phyloP scores from a whole-genome alignment of 1,140 invertebrate species.

The Lerema accius region DNA sequence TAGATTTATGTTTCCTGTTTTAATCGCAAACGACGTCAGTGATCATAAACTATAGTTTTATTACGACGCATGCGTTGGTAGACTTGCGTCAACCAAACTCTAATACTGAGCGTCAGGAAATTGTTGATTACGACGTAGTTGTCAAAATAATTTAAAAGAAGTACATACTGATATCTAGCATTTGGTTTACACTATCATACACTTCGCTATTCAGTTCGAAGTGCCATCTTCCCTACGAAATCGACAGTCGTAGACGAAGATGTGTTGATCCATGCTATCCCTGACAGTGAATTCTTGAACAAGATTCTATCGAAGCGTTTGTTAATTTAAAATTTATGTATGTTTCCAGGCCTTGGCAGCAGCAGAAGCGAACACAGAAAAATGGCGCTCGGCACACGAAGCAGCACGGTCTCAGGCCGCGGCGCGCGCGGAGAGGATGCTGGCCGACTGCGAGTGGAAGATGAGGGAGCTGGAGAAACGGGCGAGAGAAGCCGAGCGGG shows the following conservation, averaged over 20 bases:
- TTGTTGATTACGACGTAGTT: too few species aligned
- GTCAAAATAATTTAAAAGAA: too few species aligned
- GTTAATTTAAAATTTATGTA: too few species aligned
- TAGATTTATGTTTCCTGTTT: constrained; percentile 6
- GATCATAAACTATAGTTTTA: not conserved
- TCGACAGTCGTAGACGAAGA: too few species aligned
- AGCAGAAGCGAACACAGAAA: constrained; percentile 64
- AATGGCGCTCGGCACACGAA: constrained; percentile 75
- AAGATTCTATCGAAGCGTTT: too few species aligned
- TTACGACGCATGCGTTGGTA: not conserved
- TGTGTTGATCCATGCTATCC: too few species aligned
- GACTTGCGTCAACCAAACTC: not conserved
- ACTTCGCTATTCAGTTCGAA: too few species aligned
- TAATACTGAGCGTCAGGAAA: too few species aligned
- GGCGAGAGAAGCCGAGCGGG: constrained; percentile 65
- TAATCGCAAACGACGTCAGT: not conserved
- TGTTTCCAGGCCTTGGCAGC: constrained; percentile 56
- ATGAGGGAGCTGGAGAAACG: constrained; percentile 76
- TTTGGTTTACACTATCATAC: too few species aligned
- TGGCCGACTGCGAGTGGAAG: constrained; percentile 82
- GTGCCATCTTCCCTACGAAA: too few species aligned
- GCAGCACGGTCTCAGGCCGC: constrained; percentile 73
- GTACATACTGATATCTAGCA: too few species aligned
- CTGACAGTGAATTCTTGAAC: too few species aligned
- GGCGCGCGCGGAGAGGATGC: constrained; percentile 73